Evolutionary conservation across 2,888 invertebrate species (phyloP).

Genomic region (Drosophila stalkeri): DNA sequence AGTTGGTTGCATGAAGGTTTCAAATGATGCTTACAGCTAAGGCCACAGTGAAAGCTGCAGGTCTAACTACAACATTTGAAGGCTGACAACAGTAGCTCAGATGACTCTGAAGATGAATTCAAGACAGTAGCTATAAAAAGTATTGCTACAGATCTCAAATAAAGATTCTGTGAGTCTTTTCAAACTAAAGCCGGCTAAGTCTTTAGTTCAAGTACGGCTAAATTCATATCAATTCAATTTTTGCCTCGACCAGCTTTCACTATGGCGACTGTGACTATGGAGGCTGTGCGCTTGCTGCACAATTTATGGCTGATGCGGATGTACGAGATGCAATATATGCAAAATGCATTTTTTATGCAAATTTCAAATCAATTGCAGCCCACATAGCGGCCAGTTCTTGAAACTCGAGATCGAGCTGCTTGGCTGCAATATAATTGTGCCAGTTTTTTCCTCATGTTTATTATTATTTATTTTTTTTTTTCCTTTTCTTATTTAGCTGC

Average conservation of each 20-base stretch:
- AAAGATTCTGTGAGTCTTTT: neutral
- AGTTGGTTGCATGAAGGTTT: slow-evolving; percentile 42
- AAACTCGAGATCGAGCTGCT: slow-evolving; percentile 16
- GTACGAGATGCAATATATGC: slow-evolving; percentile 48
- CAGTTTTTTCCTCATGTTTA: slow-evolving; percentile 29
- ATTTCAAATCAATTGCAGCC: slow-evolving; percentile 57
- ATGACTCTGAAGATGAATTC: slow-evolving; percentile 11
- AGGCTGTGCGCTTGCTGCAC: slow-evolving; percentile 19
- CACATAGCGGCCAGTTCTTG: slow-evolving; percentile 34
- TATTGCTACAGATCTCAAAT: neutral
- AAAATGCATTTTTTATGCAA: slow-evolving; percentile 65
- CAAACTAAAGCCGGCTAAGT: neutral
- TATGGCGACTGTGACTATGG: slow-evolving; percentile 29
- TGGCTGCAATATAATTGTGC: slow-evolving; percentile 43
- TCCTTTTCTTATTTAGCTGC: neutral
- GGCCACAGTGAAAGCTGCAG: slow-evolving; percentile 49
- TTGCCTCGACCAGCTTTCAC: slow-evolving; percentile 50
- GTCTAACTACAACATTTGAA: slow-evolving; percentile 7
- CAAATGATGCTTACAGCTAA: slow-evolving; percentile 21
- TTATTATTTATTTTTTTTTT: no score
- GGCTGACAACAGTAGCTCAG: slow-evolving; percentile 10
- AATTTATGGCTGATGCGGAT: slow-evolving; percentile 68
- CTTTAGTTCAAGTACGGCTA: slow-evolving; percentile 5
- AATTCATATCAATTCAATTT: slow-evolving; percentile 20
- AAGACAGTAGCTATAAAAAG: neutral